phyloP scores from a whole-genome alignment of 2,888 invertebrate species.

The Agrenia bidenticulata region DNA sequence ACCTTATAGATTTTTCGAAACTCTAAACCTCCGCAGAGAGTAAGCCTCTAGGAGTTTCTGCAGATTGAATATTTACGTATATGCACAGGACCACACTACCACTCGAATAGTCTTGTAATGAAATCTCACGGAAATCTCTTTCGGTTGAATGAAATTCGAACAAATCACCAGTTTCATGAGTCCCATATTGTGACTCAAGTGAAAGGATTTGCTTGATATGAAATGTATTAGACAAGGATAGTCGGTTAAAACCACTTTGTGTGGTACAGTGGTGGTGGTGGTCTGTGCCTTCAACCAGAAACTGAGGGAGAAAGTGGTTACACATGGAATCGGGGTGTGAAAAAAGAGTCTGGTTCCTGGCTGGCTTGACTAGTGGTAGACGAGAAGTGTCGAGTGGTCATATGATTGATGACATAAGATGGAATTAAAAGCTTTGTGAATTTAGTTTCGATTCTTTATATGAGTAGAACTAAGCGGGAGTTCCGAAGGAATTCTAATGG shows the following conservation, averaged over 20 bases:
- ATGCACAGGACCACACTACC: too few species aligned
- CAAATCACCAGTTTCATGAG: conserved; percentile 17
- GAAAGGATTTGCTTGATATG: conserved; percentile 11
- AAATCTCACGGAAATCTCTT: conserved; percentile 27
- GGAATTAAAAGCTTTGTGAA: conserved; percentile 28
- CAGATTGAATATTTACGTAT: too few species aligned
- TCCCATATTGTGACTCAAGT: background rate
- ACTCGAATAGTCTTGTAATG: background rate
- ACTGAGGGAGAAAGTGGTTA: background rate
- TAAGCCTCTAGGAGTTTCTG: too few species aligned
- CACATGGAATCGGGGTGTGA: background rate
- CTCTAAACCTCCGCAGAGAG: too few species aligned
- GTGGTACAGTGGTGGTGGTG: background rate
- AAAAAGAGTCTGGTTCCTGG: background rate
- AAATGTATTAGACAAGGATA: conserved; percentile 3
- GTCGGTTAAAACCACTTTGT: conserved; percentile 7
- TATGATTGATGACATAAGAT: conserved; percentile 43
- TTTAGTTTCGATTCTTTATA: conserved; percentile 24
- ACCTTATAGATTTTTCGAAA: too few species aligned
- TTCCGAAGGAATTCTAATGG: too few species aligned
- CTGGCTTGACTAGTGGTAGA: conserved; percentile 2
- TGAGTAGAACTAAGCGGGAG: background rate
- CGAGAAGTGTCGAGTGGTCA: conserved; percentile 42
- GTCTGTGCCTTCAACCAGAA: conserved; percentile 9
- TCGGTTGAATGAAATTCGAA: conserved; percentile 18